These are phyloP conservation scores for Atta texana DNA, from an alignment of 1,140 invertebrate genomes.

Conservation along the genomic window DNA sequence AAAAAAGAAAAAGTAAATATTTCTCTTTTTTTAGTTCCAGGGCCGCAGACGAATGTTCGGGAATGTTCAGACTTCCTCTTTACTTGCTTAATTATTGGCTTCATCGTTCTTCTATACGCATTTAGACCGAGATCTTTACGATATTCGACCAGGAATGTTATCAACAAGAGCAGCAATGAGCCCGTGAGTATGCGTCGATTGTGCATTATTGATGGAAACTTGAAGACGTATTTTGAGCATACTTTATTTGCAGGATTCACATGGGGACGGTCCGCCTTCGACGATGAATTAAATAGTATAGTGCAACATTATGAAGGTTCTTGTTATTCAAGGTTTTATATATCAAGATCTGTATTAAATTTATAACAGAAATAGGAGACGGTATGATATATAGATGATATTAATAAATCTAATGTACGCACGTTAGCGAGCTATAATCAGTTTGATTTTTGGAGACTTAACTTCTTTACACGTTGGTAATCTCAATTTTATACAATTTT, in stretches of 20 bases:
- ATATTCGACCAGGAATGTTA: slow-evolving; percentile 77
- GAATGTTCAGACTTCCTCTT: slow-evolving; percentile 83
- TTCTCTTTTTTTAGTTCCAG: slow-evolving; percentile 83
- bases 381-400: slow-evolving; percentile 5
- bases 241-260: slow-evolving; percentile 75
- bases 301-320: slow-evolving; percentile 4
- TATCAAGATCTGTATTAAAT: slow-evolving; percentile 26
- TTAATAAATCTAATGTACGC: background rate
- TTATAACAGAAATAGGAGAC: slow-evolving; percentile 12
- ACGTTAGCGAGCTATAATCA: background rate
- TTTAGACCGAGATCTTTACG: slow-evolving; percentile 86
- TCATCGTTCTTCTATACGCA: slow-evolving; percentile 86
- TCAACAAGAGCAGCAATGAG: slow-evolving; percentile 80
- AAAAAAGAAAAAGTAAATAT: slow-evolving; percentile 20
- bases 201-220: background rate
- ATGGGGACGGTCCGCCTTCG: slow-evolving; percentile 77
- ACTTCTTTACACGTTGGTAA: background rate
- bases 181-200: slow-evolving; percentile 71
- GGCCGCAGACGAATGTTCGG: slow-evolving; percentile 74
- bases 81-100: slow-evolving; percentile 86
- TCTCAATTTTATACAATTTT: slow-evolving; percentile 27
- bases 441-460: background rate
- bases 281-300: slow-evolving; percentile 73
- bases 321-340: slow-evolving; percentile 47
- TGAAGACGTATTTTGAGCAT: background rate